phyloP scores from a whole-genome alignment of 2,888 invertebrate genomes.

The Trichogramma evanescens region DNA sequence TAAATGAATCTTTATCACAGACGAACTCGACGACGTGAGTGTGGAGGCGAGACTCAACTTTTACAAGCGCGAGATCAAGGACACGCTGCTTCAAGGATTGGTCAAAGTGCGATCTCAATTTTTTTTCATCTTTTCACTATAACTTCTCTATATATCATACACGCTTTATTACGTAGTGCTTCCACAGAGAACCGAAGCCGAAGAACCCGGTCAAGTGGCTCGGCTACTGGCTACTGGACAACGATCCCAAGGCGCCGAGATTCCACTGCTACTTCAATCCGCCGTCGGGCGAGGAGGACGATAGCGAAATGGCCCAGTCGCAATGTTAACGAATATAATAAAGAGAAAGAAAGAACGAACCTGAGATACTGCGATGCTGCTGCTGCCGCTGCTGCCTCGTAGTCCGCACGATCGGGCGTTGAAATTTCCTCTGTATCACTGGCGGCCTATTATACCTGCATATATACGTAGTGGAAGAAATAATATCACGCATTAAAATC shows the following conservation, averaged over 20 bases:
- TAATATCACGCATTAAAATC: neutral
- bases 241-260: conserved; percentile 70
- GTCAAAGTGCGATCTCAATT: conserved; percentile 26
- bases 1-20: no score
- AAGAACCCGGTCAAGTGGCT: conserved; percentile 71
- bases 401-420: no score
- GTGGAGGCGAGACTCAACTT: conserved; percentile 56
- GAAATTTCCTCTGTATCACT: conserved; percentile 6
- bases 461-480: neutral
- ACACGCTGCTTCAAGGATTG: conserved; percentile 57
- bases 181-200: conserved; percentile 57
- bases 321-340: neutral
- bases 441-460: conserved; percentile 14
- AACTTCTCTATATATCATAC: neutral
- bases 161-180: conserved; percentile 50
- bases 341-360: neutral
- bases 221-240: conserved; percentile 66
- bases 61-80: conserved; percentile 56
- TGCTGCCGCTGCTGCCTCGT: neutral
- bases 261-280: conserved; percentile 10
- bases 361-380: neutral
- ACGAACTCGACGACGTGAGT: conserved; percentile 50
- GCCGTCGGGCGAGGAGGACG: neutral
- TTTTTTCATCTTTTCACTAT: neutral
- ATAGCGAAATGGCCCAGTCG: neutral